Evolutionary conservation across 1,140 invertebrate genomes (phyloP).

Genomic region (roundworm (Caenorhabditis elegans)): WBcel235 BX284606.5:8092501-8093000

Average conservation of each 20-base stretch:
- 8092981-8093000: constrained; percentile 50
- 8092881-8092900: constrained; percentile 53
- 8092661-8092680: constrained; percentile 86
- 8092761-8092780: constrained; percentile 59
- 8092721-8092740: constrained; percentile 91
- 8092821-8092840: constrained; percentile 56
- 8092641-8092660: constrained; percentile 76
- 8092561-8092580: neutral
- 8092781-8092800: constrained; percentile 66
- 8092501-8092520: constrained; percentile 47
- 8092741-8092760: constrained; percentile 70
- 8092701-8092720: constrained; percentile 96
- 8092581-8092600: constrained; percentile 44
- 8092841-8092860: neutral
- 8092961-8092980: constrained; percentile 63
- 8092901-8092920: constrained; percentile 60
- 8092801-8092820: constrained; percentile 60
- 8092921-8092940: constrained; percentile 50
- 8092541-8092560: constrained; percentile 20
- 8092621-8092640: constrained; percentile 68
- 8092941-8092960: constrained; percentile 65
- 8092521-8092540: neutral
- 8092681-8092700: constrained; percentile 88
- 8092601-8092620: constrained; percentile 53
- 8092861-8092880: too few species aligned